These are phyloP conservation scores for Chionomys nivalis DNA, from an alignment of 2,113 vertebrate genomes.

Conservation along the genomic window DNA sequence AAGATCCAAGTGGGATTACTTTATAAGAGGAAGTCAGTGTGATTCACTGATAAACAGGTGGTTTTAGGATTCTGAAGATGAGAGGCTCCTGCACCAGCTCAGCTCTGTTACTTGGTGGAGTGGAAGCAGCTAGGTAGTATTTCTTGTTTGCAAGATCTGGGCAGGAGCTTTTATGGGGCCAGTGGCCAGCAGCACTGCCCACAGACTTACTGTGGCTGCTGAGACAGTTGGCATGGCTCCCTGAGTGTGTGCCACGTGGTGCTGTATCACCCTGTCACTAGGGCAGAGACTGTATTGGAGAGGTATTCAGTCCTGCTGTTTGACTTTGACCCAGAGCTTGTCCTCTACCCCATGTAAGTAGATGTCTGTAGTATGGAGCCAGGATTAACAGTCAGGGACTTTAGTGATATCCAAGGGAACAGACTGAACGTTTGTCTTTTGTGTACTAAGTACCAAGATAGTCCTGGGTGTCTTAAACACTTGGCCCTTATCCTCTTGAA, in stretches of 20 bases:
- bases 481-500: background rate
- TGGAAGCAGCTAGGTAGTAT: background rate
- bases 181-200: too few species aligned
- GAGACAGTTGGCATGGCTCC: background rate
- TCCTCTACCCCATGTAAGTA: background rate
- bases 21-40: background rate
- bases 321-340: background rate
- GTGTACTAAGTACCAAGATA: background rate
- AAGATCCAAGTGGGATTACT: background rate
- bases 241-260: background rate
- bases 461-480: background rate
- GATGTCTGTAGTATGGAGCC: fast-evolving
- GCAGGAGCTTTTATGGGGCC: background rate
- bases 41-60: background rate
- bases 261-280: background rate
- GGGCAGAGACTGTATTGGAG: background rate
- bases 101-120: background rate
- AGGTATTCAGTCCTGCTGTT: background rate
- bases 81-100: background rate
- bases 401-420: background rate
- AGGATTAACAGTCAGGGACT: background rate
- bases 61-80: background rate
- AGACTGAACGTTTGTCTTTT: background rate
- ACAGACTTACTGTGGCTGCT: background rate
- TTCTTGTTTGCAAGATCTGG: background rate